Evolutionary conservation across 1,140 invertebrate species (phyloP), one percentile per base, ranked within the genome.

Genomic region (Xylocopa sonorina): DNA sequence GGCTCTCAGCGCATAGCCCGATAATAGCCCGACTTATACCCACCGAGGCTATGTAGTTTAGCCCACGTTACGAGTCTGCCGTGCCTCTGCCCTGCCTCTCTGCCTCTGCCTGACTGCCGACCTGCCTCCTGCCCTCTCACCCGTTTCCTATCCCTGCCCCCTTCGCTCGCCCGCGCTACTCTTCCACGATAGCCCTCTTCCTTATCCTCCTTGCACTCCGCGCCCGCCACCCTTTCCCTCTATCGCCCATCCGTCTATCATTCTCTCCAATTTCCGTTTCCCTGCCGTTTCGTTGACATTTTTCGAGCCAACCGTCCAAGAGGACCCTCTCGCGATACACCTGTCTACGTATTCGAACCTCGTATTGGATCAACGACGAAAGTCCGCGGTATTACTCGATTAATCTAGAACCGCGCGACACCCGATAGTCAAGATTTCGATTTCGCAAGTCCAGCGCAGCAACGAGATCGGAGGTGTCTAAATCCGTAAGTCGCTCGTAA

Each of bases 11-110:
- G 88, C 89, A 90, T 88, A 91, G 90, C 91, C 89, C 91, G 92
- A 92, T 92, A 92, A 92, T 92, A 92, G 92, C 89, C 90, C 90
- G 92, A 92, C 92, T 92, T 92, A 92, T 91, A 90, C 88, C 88
- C 85, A 87, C 85, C 88, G 88, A 88, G 90, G 85, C 88, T 91
- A 84, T 89, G 88, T 91, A 92, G 90, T 91, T 92, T 92, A 92
- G 91, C 87, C 88, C 89, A 86, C 86, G 89, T 91, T 91, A 91
- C 88, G 84, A 81, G 80, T 87, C 83, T 82, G 53, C 60, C 67
- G 84, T 86, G 55, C 80, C 75, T 66, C 74, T 84, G 73, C 87
- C 74, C 82, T 82, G 78, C 72, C 81, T 84, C 77, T 78, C 80
- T 66, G 75, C 73, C 68, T 75, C 63, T 72, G 51, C 51, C 60